These are phyloP conservation scores for Pleuronectes platessa DNA, from an alignment of 2,113 vertebrate species.

Conservation along the genomic window DNA sequence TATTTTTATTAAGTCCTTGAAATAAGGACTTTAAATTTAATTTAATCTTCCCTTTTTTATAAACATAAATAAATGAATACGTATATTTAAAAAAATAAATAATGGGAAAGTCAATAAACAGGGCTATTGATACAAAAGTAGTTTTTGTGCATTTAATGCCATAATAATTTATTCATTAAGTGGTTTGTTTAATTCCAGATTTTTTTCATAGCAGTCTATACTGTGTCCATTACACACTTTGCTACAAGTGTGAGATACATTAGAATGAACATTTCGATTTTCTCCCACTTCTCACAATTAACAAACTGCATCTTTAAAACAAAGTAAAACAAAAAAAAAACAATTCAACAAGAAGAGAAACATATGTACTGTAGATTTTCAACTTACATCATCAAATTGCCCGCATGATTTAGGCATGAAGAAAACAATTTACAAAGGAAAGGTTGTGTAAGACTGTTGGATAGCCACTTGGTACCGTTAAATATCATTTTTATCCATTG, in stretches of 20 bases:
- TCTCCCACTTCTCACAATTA: conserved; percentile 2
- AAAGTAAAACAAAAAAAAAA: conserved; percentile 35
- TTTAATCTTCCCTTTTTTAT: no score
- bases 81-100: neutral
- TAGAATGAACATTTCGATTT: neutral
- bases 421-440: conserved; percentile 98
- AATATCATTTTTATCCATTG: conserved; percentile 86
- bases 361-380: conserved; percentile 83
- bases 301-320: conserved; percentile 71
- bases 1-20: no score
- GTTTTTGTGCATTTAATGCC: neutral
- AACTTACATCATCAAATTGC: conserved; percentile 99
- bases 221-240: neutral
- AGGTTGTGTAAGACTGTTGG: conserved; percentile 99
- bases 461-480: conserved; percentile 92
- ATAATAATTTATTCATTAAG: neutral
- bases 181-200: neutral
- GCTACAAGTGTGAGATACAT: neutral
- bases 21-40: no score
- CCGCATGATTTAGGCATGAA: conserved; percentile 99
- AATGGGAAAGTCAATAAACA: neutral
- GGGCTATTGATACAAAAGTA: neutral
- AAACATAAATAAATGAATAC: neutral
- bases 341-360: conserved; percentile 72
- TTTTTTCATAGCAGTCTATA: neutral